A percentile compares a stretch with the other conserved stretches of the same genome.
Evolutionary conservation across 1,140 invertebrate genomes (phyloP).

Genomic region (Hyphantria cunea): DNA sequence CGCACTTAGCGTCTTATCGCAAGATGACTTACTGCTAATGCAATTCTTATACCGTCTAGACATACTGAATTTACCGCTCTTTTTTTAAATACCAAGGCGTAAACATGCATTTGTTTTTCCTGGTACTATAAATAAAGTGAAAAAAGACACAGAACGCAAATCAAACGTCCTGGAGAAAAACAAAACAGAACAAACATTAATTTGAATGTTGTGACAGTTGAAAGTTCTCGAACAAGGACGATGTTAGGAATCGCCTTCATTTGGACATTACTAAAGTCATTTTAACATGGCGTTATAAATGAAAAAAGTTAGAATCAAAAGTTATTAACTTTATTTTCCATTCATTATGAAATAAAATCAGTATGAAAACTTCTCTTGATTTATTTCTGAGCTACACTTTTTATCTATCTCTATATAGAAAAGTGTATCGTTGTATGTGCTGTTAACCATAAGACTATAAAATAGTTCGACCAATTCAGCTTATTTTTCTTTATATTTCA

Average conservation of each 20-base stretch:
- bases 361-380: constrained; percentile 51
- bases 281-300: constrained; percentile 79
- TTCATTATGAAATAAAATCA: constrained; percentile 73
- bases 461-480: neutral
- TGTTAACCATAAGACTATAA: neutral
- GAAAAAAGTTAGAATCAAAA: constrained; percentile 80
- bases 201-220: constrained; percentile 77
- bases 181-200: constrained; percentile 79
- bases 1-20: constrained; percentile 35
- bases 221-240: constrained; percentile 73
- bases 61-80: constrained; percentile 18
- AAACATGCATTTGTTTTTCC: constrained; percentile 27
- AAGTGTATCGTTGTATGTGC: neutral
- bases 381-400: constrained; percentile 33
- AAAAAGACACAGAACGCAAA: constrained; percentile 53
- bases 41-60: constrained; percentile 27
- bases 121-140: constrained; percentile 28
- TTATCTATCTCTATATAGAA: neutral
- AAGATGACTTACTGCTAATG: constrained; percentile 36
- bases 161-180: constrained; percentile 65
- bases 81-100: constrained; percentile 27
- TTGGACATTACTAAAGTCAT: constrained; percentile 69
- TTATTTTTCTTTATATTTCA: neutral
- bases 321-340: constrained; percentile 76
- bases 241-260: constrained; percentile 78